These are phyloP conservation scores for Paracanthobrama guichenoti DNA, from an alignment of 2,113 vertebrate species.

Conservation along the genomic window DNA sequence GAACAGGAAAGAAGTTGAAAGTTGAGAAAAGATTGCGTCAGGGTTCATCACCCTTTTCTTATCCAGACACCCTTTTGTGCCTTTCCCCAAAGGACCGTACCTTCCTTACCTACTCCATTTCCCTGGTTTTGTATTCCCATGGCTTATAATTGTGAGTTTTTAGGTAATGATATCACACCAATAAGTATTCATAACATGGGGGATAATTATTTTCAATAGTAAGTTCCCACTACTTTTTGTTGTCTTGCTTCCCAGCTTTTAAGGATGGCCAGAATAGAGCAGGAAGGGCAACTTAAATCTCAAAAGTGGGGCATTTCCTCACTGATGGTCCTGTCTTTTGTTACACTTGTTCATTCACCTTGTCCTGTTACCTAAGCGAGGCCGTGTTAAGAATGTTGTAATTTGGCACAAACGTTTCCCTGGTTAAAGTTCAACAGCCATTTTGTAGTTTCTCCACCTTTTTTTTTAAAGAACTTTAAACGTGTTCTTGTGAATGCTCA, in stretches of 20 bases:
- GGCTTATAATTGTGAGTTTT: not conserved
- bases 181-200: not conserved
- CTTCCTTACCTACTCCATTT: not conserved
- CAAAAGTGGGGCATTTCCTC: conserved; percentile 24
- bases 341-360: not conserved
- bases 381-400: not conserved
- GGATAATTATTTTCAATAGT: not conserved
- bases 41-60: not conserved
- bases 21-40: not conserved
- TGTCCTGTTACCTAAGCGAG: not conserved
- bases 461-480: not conserved
- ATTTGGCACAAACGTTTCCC: not conserved
- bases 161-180: not conserved
- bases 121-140: not conserved
- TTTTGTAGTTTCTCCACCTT: not conserved
- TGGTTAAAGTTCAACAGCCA: conserved; percentile 5
- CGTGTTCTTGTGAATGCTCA: not conserved
- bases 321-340: not conserved
- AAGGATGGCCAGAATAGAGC: not conserved
- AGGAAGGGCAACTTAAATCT: not conserved
- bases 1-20: not conserved
- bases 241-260: not conserved
- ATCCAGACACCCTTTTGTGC: conserved; percentile 17
- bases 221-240: not conserved
- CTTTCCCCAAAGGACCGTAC: not conserved